Evolutionary conservation across 2,797 vertebrate genomes (phyloP).

Genomic region (Hoplostethus atlanticus): DNA sequence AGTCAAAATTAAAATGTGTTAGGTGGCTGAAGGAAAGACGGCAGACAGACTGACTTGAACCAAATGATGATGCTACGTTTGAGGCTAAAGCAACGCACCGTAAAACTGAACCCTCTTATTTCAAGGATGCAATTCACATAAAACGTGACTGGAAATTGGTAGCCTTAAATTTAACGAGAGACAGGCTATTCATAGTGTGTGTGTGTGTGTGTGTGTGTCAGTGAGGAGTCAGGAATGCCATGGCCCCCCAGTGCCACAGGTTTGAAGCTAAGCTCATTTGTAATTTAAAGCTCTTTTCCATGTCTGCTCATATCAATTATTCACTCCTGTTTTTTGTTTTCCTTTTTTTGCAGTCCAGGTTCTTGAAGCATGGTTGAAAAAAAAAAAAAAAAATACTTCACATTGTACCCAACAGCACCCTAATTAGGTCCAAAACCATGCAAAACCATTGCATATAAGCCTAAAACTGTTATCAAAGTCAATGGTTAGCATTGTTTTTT

Average conservation of each 20-base stretch:
- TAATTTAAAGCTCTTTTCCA: slow-evolving; percentile 79
- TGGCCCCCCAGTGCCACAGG: slow-evolving; percentile 63
- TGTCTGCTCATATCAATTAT: slow-evolving; percentile 78
- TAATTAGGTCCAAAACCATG: slow-evolving; percentile 1
- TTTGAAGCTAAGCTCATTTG: slow-evolving; percentile 76
- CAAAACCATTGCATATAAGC: no score
- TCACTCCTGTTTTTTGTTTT: slow-evolving; percentile 56
- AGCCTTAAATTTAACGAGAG: slow-evolving; percentile 29
- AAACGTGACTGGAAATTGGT: slow-evolving; percentile 34
- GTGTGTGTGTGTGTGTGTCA: slow-evolving; percentile 29
- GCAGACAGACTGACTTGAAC: slow-evolving; percentile 53
- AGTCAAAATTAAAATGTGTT: slow-evolving; percentile 45
- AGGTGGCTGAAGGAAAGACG: slow-evolving; percentile 13
- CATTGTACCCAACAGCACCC: slow-evolving; percentile 2
- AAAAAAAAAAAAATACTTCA: slow-evolving; percentile 24
- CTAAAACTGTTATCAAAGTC: no score
- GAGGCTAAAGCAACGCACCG: slow-evolving; percentile 2
- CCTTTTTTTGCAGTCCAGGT: slow-evolving; percentile 30
- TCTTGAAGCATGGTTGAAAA: slow-evolving; percentile 25
- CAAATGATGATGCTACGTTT: slow-evolving; percentile 43
- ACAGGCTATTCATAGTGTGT: slow-evolving; percentile 38
- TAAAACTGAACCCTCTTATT: slow-evolving; percentile 45
- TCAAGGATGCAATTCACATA: slow-evolving; percentile 52
- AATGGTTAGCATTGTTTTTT: no score
- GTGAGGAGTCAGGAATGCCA: slow-evolving; percentile 35